Evolutionary conservation across 2,113 vertebrate species (phyloP), one percentile per base, ranked within the genome.

Genomic region (Festucalex cinctus): DNA sequence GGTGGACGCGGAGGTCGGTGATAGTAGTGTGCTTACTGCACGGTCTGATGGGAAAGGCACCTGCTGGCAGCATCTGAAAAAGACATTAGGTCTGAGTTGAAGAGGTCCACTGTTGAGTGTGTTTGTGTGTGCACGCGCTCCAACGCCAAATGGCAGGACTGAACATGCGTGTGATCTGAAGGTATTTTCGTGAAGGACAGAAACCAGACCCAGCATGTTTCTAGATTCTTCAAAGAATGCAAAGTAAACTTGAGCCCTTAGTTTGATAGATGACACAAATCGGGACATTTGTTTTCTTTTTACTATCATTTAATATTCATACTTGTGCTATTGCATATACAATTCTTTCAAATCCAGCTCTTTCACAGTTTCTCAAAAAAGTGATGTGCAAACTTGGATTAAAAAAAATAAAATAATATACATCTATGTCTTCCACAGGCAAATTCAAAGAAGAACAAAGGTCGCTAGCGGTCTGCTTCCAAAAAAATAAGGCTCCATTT

Each of bases 401-500:
- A 2, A 56, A 9, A 49, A n/a, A 44, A 44, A 16, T 16, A 44
- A 5, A 46, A 46, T 46, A 16, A 51, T 41, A 2, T 37, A 24
- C 20, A 9, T 20, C 7, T 46, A 48, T 58, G 1, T 57, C 70
- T 84, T 65, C 77, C 75, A 44, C 80, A 99, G 97, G 95, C 92
- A 86, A 99, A 95, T 87, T 89, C 95, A 67, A 98, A 98, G 80
- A 99, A 98, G 93, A 99, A 93, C 88, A 98, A 96, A 88, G 92
- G 88, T 83, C 96, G 97, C 79, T 99, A 98, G 91, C 63, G 37
- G 53, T 60, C 53, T 59, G 48, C 12, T 63, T 9, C 48, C 63
- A 6, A 16, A 48, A 63, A 51, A 46, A 63, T 51, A 22, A 41
- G 71, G 80, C 69, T 82, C 73, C 71, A 63, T 74, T 64, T 66